phyloP scores from a whole-genome alignment of 2,113 vertebrate genomes.

The Trichomycterus rosablanca region DNA sequence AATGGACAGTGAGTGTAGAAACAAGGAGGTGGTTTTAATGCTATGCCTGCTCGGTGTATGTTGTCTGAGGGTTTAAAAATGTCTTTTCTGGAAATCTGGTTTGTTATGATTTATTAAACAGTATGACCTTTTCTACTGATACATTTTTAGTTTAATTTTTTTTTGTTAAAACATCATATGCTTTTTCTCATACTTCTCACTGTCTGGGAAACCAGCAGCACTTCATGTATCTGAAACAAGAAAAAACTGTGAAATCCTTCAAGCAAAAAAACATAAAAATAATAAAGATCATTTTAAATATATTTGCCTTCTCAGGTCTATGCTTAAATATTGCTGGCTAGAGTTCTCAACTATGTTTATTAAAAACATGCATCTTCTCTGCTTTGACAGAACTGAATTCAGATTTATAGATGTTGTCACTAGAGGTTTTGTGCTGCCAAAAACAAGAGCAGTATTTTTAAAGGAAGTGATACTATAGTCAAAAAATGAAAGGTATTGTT shows the following conservation, averaged over 20 bases:
- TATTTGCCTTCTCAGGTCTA: not conserved
- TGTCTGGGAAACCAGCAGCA: not conserved
- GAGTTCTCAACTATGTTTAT: slow-evolving; percentile 4
- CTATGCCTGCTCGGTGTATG: no score
- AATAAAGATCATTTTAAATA: not conserved
- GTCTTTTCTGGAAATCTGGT: no score
- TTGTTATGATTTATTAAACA: no score
- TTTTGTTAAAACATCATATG: no score
- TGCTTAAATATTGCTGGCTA: not conserved
- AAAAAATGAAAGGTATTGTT: no score
- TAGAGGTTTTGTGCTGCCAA: slow-evolving; percentile 6
- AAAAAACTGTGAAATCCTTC: slow-evolving; percentile 7
- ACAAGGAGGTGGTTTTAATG: no score
- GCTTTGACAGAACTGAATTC: not conserved
- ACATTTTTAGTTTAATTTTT: no score
- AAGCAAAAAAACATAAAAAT: slow-evolving; percentile 3
- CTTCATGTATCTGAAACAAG: no score
- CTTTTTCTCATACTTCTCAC: slow-evolving; percentile 13
- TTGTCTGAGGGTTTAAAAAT: no score
- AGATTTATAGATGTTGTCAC: not conserved
- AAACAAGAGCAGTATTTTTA: slow-evolving; percentile 13
- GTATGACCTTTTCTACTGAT: no score
- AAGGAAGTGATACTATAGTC: slow-evolving; percentile 1
- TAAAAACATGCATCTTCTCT: not conserved
- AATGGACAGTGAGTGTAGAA: no score